These are phyloP conservation scores for cat (Felis catus) DNA, from an alignment of 2,113 vertebrate species.

Conservation along the genomic window F.catus_Fca126_mat1.0 CM031417.1:82346001-82346500, in stretches of 20 bases:
- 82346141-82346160: neutral
- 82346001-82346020: conserved; percentile 21
- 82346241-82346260: conserved; percentile 8
- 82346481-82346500: neutral
- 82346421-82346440: neutral
- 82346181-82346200: neutral
- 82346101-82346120: neutral
- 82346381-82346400: neutral
- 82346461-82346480: neutral
- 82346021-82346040: neutral
- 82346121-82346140: neutral
- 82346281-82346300: conserved; percentile 14
- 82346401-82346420: neutral
- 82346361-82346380: neutral
- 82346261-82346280: conserved; percentile 20
- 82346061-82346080: neutral
- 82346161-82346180: neutral
- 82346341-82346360: neutral
- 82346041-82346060: neutral
- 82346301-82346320: conserved; percentile 47
- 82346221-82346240: conserved; percentile 47
- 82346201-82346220: neutral
- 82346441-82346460: neutral
- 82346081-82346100: neutral
- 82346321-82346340: neutral